These are phyloP conservation scores for Apodemia mormo DNA, from an alignment of 2,888 invertebrate species.

Conservation along the genomic window DNA sequence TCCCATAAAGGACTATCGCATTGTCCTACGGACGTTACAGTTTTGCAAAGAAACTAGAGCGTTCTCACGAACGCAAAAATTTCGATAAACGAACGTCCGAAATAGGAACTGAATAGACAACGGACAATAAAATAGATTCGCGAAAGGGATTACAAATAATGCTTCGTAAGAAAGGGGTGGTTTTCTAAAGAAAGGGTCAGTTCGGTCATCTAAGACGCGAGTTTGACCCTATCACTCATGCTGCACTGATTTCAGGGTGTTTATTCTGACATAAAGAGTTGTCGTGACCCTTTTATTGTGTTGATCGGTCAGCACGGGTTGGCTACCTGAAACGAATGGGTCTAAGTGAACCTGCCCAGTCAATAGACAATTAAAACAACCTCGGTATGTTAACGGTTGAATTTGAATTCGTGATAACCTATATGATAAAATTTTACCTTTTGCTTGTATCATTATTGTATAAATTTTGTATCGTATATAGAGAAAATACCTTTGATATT, in stretches of 20 bases:
- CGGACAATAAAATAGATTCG: conserved; percentile 80
- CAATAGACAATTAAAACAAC: background rate
- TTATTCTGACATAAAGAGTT: conserved; percentile 76
- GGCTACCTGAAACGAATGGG: conserved; percentile 1
- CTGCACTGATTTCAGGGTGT: conserved; percentile 76
- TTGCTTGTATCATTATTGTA: too few species aligned
- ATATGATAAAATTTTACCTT: too few species aligned
- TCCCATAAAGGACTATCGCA: conserved; percentile 61
- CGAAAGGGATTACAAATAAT: conserved; percentile 83
- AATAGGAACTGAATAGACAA: conserved; percentile 58
- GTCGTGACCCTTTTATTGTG: conserved; percentile 52
- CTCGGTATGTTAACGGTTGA: too few species aligned
- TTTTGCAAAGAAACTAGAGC: conserved; percentile 79
- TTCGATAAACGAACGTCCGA: conserved; percentile 70
- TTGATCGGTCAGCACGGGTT: conserved; percentile 13
- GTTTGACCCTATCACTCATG: conserved; percentile 80
- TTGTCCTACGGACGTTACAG: conserved; percentile 67
- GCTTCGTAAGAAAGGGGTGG: conserved; percentile 75
- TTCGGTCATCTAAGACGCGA: conserved; percentile 68
- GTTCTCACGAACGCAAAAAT: conserved; percentile 79
- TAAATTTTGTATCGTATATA: too few species aligned
- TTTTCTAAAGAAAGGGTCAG: conserved; percentile 69
- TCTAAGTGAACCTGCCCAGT: conserved; percentile 11
- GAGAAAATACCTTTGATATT: too few species aligned
- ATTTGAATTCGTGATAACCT: too few species aligned